A percentile compares a stretch with the other conserved stretches of the same genome.
These are phyloP conservation scores for Drosophila nigrodunni DNA, from an alignment of 1,140 invertebrate genomes.

Conservation along the genomic window DNA sequence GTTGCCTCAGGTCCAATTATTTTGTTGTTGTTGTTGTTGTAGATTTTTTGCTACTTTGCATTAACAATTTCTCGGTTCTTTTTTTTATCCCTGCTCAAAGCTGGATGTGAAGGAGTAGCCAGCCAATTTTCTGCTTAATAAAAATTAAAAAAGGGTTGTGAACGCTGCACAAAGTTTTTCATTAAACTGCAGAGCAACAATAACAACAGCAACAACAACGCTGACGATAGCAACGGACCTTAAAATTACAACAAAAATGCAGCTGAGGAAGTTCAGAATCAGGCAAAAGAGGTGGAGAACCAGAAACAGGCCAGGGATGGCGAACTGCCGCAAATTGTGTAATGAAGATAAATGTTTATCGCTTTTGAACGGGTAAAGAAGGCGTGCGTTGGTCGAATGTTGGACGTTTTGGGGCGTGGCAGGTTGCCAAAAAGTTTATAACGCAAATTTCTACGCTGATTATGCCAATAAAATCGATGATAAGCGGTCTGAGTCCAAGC, in stretches of 20 bases:
- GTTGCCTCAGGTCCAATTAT: conserved; percentile 17
- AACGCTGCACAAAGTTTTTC: conserved; percentile 74
- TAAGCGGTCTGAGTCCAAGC: conserved; percentile 51
- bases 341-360: conserved; percentile 82
- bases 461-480: conserved; percentile 82
- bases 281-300: not conserved
- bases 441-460: conserved; percentile 77
- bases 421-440: conserved; percentile 69
- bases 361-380: conserved; percentile 36
- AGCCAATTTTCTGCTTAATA: conserved; percentile 81
- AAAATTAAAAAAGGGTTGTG: conserved; percentile 80
- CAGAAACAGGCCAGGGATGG: conserved; percentile 11
- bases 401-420: conserved; percentile 55
- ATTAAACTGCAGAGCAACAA: conserved; percentile 65
- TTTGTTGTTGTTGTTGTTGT: conserved; percentile 33
- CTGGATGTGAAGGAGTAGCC: conserved; percentile 37
- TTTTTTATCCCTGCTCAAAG: not conserved
- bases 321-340: conserved; percentile 71
- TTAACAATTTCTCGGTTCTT: conserved; percentile 41
- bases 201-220: conserved; percentile 33
- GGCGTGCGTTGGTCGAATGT: conserved; percentile 12
- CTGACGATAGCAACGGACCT: conserved; percentile 34
- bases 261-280: conserved; percentile 1
- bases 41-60: conserved; percentile 52
- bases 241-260: conserved; percentile 34